Evolutionary conservation across 2,797 vertebrate genomes (phyloP).

Genomic region (Prunella strophiata): DNA sequence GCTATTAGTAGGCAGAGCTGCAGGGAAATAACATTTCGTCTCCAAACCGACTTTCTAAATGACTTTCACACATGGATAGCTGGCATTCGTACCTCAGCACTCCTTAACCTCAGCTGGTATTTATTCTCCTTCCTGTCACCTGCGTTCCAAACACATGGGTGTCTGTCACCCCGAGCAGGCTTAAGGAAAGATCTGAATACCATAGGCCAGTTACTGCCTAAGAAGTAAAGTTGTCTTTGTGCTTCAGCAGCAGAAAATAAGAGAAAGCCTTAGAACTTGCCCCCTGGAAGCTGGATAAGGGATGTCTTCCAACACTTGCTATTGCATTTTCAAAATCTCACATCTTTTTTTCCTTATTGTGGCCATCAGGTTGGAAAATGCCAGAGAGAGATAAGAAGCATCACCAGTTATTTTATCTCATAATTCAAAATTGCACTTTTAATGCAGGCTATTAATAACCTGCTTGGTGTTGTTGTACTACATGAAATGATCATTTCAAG

Average conservation of each 20-base stretch:
- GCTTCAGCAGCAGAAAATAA: neutral
- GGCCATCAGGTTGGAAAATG: neutral
- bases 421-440: conserved; percentile 17
- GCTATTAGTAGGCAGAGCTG: neutral
- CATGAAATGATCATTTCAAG: neutral
- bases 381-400: conserved; percentile 9
- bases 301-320: neutral
- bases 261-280: neutral
- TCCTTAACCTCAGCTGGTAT: neutral
- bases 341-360: neutral
- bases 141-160: neutral
- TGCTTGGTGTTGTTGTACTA: neutral
- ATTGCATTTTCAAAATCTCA: neutral
- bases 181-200: neutral
- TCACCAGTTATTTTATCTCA: conserved; percentile 48
- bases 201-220: neutral
- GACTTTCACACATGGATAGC: neutral
- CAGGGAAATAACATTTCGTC: neutral
- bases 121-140: neutral
- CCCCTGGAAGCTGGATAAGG: neutral
- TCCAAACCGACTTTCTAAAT: neutral
- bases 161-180: neutral
- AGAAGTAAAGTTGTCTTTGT: conserved; percentile 6
- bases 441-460: conserved; percentile 32
- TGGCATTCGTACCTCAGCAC: neutral